Evolutionary conservation across 30 jellyfish, hydroid and myxozoan genomes (phyloP), one percentile per base, ranked within the genome.

Genomic region (Catostylus mosaicus): DNA sequence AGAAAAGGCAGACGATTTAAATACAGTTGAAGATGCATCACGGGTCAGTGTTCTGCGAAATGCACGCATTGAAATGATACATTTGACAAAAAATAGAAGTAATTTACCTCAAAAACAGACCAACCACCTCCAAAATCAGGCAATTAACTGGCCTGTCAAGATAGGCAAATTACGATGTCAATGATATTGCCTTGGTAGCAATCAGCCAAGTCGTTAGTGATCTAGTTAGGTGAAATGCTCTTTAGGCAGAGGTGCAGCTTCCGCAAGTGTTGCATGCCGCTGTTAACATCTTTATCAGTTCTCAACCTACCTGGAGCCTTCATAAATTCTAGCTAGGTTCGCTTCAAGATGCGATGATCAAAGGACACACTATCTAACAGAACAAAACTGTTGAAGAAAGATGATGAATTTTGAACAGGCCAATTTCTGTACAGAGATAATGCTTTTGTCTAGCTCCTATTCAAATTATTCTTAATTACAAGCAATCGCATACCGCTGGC

Each of bases 401-500:
- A 27, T 59, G 71, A 18, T 23, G 38, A 59, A 59, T 43, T n/a
- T 79, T 82, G 80, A 31, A 57, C 78, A 86, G 88, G 96, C 96
- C 96, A 86, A 86, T 86, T 86, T 86, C 80, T 86, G 96, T 86
- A 77, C 88, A 76, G 80, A 86, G 81, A 86, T 86, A 86, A 86
- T 75, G 96, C 92, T 82, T 86, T 72, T 86, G 96, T 86, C 96
- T 86, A 77, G 88, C 76, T 86, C 96, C 96, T 86, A 86, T 86
- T 74, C 89, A 86, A 86, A 76, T 86, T 77, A 86, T 86, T 75
- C 89, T 86, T 86, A 86, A 86, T 86, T 86, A 76, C 90, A 76
- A 76, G 96, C 96, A 82, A 82, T 82, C 85, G 85, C 72, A 36
- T 82, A 82, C 92, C 92, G 92, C 92, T 82, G 92, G 82, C 85